A percentile compares a stretch with the other conserved stretches of the same genome.
These are phyloP conservation scores for Polydrusus pterygomalis DNA, from an alignment of 2,888 invertebrate species.

Conservation along the genomic window DNA sequence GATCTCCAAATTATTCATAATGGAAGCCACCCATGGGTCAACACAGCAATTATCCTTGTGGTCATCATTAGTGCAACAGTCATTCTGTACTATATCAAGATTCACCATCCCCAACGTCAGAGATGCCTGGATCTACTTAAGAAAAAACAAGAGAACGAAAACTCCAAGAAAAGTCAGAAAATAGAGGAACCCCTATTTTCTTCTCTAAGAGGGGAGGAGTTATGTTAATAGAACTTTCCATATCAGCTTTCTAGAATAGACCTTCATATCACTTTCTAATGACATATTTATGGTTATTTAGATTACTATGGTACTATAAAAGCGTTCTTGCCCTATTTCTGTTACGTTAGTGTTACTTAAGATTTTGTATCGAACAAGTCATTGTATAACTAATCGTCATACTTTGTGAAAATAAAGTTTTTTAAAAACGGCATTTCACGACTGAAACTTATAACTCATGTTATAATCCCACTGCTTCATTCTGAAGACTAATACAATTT, in stretches of 20 bases:
- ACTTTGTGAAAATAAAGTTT: too few species aligned
- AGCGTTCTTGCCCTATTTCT: neutral
- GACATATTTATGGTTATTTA: neutral
- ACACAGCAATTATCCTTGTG: neutral
- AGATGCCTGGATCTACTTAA: neutral
- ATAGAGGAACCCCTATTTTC: constrained; percentile 13
- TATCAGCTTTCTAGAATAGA: constrained; percentile 4
- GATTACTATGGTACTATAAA: neutral
- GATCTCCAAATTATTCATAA: neutral
- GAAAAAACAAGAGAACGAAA: neutral
- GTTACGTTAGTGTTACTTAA: too few species aligned
- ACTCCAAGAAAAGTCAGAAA: neutral
- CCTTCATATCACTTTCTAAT: neutral
- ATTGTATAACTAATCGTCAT: too few species aligned
- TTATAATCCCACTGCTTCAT: neutral
- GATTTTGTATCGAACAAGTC: too few species aligned
- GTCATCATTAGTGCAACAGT: neutral
- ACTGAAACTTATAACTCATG: too few species aligned
- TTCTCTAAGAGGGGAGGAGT: constrained; percentile 21
- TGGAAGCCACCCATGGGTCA: neutral
- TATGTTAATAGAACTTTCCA: neutral
- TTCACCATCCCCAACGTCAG: neutral
- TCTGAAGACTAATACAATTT: neutral
- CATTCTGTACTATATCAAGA: neutral
- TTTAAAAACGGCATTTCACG: too few species aligned